phyloP scores from a whole-genome alignment of 2,888 invertebrate genomes.

The Brachylomia viminalis region DNA sequence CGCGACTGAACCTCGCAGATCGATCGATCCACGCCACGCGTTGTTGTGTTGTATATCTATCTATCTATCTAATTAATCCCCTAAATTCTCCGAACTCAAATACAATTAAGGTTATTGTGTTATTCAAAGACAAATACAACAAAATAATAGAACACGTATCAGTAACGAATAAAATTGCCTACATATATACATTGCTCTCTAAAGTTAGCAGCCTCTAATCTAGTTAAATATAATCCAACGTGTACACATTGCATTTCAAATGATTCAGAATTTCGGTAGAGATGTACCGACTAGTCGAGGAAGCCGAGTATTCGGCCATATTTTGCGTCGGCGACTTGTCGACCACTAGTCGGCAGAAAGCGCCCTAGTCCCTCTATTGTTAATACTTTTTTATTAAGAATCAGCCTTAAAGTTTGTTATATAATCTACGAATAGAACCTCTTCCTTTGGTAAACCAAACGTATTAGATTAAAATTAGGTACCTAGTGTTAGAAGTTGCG shows the following conservation, averaged over 20 bases:
- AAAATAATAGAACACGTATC: slow-evolving; percentile 34
- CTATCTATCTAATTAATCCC: background rate
- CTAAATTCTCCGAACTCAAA: background rate
- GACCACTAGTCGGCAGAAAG: background rate
- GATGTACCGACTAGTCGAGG: background rate
- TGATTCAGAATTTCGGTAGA: slow-evolving; percentile 40
- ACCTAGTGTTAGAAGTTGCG: too few species aligned
- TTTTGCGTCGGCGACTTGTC: too few species aligned
- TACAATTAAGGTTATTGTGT: background rate
- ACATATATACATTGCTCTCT: slow-evolving; percentile 20
- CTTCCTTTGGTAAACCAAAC: background rate
- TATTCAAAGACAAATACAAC: slow-evolving; percentile 17
- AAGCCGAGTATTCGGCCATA: background rate
- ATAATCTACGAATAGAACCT: too few species aligned
- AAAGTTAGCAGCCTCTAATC: slow-evolving; percentile 49
- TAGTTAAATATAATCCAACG: slow-evolving; percentile 41
- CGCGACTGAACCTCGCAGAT: background rate
- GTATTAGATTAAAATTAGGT: too few species aligned
- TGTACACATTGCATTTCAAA: slow-evolving; percentile 49
- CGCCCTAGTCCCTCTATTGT: too few species aligned
- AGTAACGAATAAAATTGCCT: slow-evolving; percentile 43
- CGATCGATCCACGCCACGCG: background rate
- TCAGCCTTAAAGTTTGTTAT: too few species aligned
- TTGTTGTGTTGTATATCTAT: too few species aligned
- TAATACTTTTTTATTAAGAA: too few species aligned